Base-by-base conservation (phyloP, 1,140 invertebrate genomes). In the Harlomillsia oculata region DNA sequence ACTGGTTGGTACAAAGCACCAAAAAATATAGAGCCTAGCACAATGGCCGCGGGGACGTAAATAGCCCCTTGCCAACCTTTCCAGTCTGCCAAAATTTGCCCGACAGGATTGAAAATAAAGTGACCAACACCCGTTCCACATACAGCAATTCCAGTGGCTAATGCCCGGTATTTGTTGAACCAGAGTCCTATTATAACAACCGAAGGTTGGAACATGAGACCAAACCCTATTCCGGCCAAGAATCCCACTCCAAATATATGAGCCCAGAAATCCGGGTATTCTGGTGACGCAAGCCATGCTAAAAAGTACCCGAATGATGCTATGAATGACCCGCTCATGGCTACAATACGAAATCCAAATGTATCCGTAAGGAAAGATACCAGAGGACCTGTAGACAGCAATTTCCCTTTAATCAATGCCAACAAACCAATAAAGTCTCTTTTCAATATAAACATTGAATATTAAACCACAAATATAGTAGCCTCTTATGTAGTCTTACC, bases 81-180 rank as follows among this genome's bases (percentile, higher is more conserved):
- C 0, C 5, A 0, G 5, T 36, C 25, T 0, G 46, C 20, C 6
- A 60, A 26, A 0, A 16, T 1, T 2, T 51, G 16, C 0, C 48
- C 41, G 11, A 54, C 13, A 2, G 23, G 26, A 2, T 41, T 28
- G 23, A 58, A 36, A 3, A 39, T 21, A n/a, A 59, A 25, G 37
- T 41, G 52, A 5, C 61, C 61, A 20, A 56, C 34, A 1, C 56
- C 61, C 5, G 56, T 60, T 0, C 61, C 61, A 28, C 55, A 53
- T 30, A 59, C 52, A 13, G 56, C 56, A 25, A 63, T 56, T 23
- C 61, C 61, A 0, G 61, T 63, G 3, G 61, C 61, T 0, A 63
- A 45, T 11, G 56, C 56, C 11, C 56, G 23, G 6, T 48, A 54
- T 13, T 53, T 41, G 32, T 40, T 29, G 16, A 61, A 61, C 25